phyloP scores from a whole-genome alignment of 1,140 invertebrate species.

The Stegodyphus dumicola region DNA sequence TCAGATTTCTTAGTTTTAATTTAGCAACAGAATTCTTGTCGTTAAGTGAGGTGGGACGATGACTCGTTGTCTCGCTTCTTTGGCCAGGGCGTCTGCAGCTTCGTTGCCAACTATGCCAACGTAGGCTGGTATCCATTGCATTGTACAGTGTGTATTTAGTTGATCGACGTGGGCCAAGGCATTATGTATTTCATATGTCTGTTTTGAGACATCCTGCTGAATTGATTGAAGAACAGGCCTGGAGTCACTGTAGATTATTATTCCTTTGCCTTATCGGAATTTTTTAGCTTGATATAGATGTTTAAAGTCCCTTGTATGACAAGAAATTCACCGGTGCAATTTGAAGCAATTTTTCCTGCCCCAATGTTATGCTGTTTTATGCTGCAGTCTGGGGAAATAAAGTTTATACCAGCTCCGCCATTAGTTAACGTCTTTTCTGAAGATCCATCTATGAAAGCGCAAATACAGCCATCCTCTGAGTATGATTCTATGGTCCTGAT shows the following conservation, averaged over 20 bases:
- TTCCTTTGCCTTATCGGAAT: neutral
- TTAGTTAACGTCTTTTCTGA: neutral
- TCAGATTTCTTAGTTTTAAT: neutral
- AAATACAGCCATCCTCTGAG: neutral
- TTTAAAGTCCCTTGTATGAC: neutral
- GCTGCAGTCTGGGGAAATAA: neutral
- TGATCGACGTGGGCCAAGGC: neutral
- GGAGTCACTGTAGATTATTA: neutral
- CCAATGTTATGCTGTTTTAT: neutral
- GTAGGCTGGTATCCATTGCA: neutral
- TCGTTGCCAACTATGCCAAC: constrained; percentile 10
- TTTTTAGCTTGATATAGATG: neutral
- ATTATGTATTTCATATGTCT: neutral
- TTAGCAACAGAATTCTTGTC: neutral
- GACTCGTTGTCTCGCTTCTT: neutral
- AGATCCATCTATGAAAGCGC: neutral
- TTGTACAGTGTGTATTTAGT: neutral
- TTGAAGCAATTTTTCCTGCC: neutral
- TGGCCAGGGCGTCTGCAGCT: constrained; percentile 1
- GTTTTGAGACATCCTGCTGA: neutral
- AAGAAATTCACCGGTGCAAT: neutral
- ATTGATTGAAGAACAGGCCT: neutral
- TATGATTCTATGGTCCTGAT: neutral
- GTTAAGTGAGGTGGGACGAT: neutral
- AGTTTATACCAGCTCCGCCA: neutral